These are phyloP conservation scores for Actias luna DNA, from an alignment of 2,888 invertebrate genomes.

Conservation along the genomic window DNA sequence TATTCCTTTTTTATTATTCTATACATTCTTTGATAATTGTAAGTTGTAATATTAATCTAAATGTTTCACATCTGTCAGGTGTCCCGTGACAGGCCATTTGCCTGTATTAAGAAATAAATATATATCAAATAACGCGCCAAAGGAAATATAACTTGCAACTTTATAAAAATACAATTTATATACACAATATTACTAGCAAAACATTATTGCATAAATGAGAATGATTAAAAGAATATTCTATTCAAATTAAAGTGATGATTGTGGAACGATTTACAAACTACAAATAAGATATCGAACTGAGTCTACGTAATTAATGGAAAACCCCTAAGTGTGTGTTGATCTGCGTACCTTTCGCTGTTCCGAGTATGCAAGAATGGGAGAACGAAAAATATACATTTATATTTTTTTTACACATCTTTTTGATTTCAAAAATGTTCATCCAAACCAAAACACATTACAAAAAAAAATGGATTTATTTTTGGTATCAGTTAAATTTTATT, in stretches of 20 bases:
- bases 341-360: constrained; percentile 43
- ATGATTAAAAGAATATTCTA: not conserved
- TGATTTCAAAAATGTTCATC: too few species aligned
- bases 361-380: constrained; percentile 34
- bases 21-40: too few species aligned
- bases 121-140: not conserved
- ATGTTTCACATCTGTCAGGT: too few species aligned
- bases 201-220: not conserved
- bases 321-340: constrained; percentile 22
- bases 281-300: constrained; percentile 15
- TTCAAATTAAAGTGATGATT: constrained; percentile 1
- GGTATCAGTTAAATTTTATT: too few species aligned
- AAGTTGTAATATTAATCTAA: too few species aligned
- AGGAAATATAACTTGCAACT: not conserved
- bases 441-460: not conserved
- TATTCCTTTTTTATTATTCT: too few species aligned
- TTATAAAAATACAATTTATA: not conserved
- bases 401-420: not conserved
- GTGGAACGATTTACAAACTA: constrained; percentile 4
- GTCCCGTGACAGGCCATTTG: too few species aligned
- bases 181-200: not conserved
- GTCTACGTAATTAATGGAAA: constrained; percentile 7
- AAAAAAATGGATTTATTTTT: too few species aligned
- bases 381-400: constrained; percentile 16
- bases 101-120: too few species aligned